Percentiles rank a stretch among this genome's conserved stretches.
Evolutionary conservation across 2,797 vertebrate genomes (phyloP).

Genomic region (Melanotaenia parkinsoni): DNA sequence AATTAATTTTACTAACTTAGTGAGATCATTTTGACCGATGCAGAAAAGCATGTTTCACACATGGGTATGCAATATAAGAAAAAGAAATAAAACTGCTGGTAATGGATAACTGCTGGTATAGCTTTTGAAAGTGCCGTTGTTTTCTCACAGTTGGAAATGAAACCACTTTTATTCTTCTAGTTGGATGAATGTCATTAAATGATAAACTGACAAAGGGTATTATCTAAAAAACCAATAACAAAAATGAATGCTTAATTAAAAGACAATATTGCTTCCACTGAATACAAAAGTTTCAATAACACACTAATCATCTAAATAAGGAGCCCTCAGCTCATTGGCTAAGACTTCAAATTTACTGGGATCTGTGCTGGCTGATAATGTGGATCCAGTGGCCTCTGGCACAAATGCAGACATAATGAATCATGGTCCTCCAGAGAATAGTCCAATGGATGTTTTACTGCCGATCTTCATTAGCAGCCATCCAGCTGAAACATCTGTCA

Average conservation of each 20-base stretch:
- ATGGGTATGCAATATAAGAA: neutral
- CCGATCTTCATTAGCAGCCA: conserved; percentile 71
- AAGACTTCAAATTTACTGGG: conserved; percentile 49
- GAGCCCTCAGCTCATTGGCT: conserved; percentile 45
- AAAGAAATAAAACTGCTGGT: neutral
- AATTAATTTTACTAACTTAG: neutral
- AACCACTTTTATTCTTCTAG: conserved; percentile 34
- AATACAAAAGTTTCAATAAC: conserved; percentile 67
- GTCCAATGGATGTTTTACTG: conserved; percentile 68
- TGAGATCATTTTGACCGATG: neutral
- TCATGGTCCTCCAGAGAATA: conserved; percentile 68
- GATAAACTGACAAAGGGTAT: conserved; percentile 53
- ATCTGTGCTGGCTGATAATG: conserved; percentile 71
- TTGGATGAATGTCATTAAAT: conserved; percentile 61
- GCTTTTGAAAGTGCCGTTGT: conserved; percentile 13
- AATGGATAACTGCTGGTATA: neutral
- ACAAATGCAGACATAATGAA: conserved; percentile 62
- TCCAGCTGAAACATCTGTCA: conserved; percentile 78
- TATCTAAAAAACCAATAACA: conserved; percentile 51
- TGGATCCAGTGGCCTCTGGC: conserved; percentile 71
- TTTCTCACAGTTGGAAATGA: conserved; percentile 47
- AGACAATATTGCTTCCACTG: conserved; percentile 61
- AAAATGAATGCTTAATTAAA: conserved; percentile 63
- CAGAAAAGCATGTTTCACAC: neutral
- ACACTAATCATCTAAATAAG: conserved; percentile 58